Percentiles rank a stretch among this genome's conserved stretches.
phyloP scores from a whole-genome alignment of 2,113 vertebrate species.

The Cynoglossus semilaevis region DNA sequence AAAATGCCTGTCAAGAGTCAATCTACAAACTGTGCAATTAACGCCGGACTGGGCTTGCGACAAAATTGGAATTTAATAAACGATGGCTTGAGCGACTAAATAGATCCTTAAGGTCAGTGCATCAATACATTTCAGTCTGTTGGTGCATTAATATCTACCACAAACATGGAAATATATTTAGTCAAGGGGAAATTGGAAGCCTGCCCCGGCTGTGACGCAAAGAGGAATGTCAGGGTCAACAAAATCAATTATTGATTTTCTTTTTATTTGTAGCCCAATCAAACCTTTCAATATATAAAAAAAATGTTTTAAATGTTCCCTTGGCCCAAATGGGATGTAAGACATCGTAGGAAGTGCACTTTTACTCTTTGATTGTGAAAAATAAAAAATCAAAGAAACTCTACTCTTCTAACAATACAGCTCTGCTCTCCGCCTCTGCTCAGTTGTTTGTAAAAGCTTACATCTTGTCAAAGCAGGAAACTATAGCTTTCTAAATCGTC shows the following conservation, averaged over 20 bases:
- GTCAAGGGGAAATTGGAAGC: neutral
- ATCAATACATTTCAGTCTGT: constrained; percentile 10
- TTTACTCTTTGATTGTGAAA: no score
- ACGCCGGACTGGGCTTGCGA: neutral
- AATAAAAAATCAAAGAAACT: neutral
- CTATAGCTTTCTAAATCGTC: no score
- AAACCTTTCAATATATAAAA: no score
- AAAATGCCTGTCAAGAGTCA: no score
- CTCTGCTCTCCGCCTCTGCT: no score
- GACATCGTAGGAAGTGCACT: no score
- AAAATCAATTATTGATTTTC: constrained; percentile 19
- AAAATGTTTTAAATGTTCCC: no score
- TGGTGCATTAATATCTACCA: neutral
- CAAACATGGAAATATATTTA: constrained; percentile 1
- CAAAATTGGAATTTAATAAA: no score
- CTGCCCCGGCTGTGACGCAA: neutral
- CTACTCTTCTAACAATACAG: neutral
- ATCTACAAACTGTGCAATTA: neutral
- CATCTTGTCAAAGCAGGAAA: constrained; percentile 44
- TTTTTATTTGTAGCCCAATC: neutral
- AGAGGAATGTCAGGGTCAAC: neutral
- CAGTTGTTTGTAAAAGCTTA: constrained; percentile 10
- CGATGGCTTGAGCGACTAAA: no score
- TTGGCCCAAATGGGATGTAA: no score
- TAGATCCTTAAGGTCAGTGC: neutral